Evolutionary conservation across 2,797 vertebrate genomes (phyloP), one percentile per base, ranked within the genome.

Genomic region (Molossus alvarezi): DNA sequence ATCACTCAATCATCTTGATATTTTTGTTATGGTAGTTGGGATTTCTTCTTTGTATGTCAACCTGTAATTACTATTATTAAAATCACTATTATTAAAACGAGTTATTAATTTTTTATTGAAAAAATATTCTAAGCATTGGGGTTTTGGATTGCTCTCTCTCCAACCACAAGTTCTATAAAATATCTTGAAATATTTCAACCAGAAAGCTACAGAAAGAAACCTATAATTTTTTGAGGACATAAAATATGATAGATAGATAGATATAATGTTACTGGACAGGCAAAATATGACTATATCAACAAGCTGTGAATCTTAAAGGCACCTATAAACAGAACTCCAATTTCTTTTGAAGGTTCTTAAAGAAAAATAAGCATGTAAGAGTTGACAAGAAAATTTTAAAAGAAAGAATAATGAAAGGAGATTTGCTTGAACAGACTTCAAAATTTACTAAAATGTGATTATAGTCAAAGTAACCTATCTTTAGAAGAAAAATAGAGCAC

Each of bases 191-290:
- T 67, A 55, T 76, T 64, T 33, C 17, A 76, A 45, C 3, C 80
- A 81, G 67, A 95, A 90, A 86, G n/a, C 5, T 72, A 82, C 0
- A 64, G 37, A 91, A 82, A 94, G 27, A 62, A 86, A 80, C 71
- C 15, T 57, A 76, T 20, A 57, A 48, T 10, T 45, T 91, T 96
- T 41, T 65, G 81, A 79, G 51, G 3, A 27, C 20, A 65, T 23
- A 72, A 91, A 48, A 58, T 4, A 41, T 58, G 29, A 55, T 69
- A 14, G 11, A 65, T 67, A n/a, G 67, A 72, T 64, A 73, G 6
- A 65, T 18, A 67, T 37, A 6, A 83, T 83, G 4, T 67, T 84
- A 41, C 11, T 96, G 57, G 14, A 69, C 13, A 84, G 41, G 17
- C 5, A 73, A 71, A 79, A 60, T 48, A 69, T 23, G 27, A 73